phyloP scores from a whole-genome alignment of 2,888 invertebrate genomes.

The Xestia ashworthii region DNA sequence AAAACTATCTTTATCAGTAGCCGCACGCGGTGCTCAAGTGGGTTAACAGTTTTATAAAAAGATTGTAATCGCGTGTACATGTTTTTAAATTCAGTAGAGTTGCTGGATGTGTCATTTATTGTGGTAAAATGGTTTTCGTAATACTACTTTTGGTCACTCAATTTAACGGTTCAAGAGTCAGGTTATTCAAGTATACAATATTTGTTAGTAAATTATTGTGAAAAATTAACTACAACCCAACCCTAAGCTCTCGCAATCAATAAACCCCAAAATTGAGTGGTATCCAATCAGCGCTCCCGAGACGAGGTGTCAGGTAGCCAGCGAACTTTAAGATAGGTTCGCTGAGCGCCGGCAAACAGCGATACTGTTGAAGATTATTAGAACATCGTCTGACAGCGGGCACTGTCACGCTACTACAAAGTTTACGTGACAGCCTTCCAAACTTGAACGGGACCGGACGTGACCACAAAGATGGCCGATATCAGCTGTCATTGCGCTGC shows the following conservation, averaged over 20 bases:
- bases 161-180: background rate
- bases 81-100: conserved; percentile 43
- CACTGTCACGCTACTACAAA: conserved; percentile 71
- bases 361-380: conserved; percentile 71
- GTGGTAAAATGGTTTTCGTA: background rate
- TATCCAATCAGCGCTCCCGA: conserved; percentile 68
- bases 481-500: conserved; percentile 67
- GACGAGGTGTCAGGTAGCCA: conserved; percentile 75
- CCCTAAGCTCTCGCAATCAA: conserved; percentile 72
- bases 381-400: conserved; percentile 68
- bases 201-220: conserved; percentile 55
- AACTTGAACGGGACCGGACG: conserved; percentile 68
- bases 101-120: conserved; percentile 54
- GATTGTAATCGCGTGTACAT: conserved; percentile 40
- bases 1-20: conserved; percentile 24
- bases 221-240: conserved; percentile 58
- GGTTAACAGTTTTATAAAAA: conserved; percentile 67
- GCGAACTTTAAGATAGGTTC: conserved; percentile 75
- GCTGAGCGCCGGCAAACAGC: conserved; percentile 61
- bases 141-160: background rate
- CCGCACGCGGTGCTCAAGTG: conserved; percentile 53
- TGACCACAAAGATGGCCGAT: conserved; percentile 69
- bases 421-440: conserved; percentile 74
- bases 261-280: conserved; percentile 74
- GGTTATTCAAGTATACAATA: conserved; percentile 42